Evolutionary conservation across 2,113 vertebrate genomes (phyloP).

Genomic region (Arizona elegans): DNA sequence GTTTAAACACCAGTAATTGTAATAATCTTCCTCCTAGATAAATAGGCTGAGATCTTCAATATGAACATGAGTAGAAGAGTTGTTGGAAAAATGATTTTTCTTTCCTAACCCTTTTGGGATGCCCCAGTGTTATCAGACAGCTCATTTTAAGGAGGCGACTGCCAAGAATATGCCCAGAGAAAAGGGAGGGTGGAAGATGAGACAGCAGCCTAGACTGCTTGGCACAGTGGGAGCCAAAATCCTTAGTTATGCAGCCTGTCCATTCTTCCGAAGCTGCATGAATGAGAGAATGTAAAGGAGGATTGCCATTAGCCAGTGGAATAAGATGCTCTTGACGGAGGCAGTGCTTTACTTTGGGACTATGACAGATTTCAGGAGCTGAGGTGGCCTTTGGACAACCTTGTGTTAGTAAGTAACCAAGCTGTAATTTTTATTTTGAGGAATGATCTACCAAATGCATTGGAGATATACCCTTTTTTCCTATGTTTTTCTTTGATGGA

Average conservation of each 20-base stretch:
- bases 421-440: neutral
- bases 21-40: neutral
- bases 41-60: neutral
- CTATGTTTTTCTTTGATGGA: neutral
- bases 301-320: neutral
- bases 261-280: neutral
- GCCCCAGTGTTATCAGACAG: neutral
- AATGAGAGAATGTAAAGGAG: neutral
- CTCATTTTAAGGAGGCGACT: neutral
- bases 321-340: neutral
- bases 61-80: neutral
- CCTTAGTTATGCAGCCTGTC: neutral
- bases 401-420: neutral
- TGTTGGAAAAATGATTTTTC: neutral
- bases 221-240: neutral
- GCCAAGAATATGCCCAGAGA: neutral
- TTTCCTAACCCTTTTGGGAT: neutral
- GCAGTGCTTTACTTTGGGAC: neutral
- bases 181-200: constrained; percentile 7
- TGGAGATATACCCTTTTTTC: neutral
- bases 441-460: neutral
- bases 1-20: neutral
- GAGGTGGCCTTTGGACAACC: neutral
- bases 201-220: neutral
- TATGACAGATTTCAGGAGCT: neutral